phyloP scores from a whole-genome alignment of 2,113 vertebrate species.

The Bufo gargarizans region DNA sequence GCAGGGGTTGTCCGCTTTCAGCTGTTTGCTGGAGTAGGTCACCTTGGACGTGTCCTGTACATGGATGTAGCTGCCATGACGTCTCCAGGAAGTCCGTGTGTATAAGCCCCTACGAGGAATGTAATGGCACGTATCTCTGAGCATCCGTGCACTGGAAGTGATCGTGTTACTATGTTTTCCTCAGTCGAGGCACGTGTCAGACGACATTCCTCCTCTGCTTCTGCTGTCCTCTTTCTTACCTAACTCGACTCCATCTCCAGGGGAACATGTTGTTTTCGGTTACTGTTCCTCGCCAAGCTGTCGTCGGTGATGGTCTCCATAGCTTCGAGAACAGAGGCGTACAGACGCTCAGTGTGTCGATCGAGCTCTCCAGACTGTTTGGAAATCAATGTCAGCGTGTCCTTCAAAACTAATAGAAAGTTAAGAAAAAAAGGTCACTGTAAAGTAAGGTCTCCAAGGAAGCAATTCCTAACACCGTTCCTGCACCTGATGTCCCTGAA shows the following conservation, averaged over 20 bases:
- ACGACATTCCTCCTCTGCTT: not conserved
- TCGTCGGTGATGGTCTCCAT: conserved; percentile 67
- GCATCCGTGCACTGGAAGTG: not conserved
- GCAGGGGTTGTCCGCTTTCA: too few relatives aligned
- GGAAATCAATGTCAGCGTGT: conserved; percentile 79
- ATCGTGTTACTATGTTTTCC: not conserved
- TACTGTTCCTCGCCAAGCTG: conserved; percentile 17
- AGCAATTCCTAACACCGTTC: not conserved
- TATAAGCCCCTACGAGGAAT: not conserved
- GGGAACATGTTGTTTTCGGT: not conserved
- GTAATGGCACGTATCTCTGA: too few relatives aligned
- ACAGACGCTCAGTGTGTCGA: conserved; percentile 73
- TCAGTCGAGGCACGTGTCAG: conserved; percentile 9
- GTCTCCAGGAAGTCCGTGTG: not conserved
- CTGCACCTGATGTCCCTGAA: too few relatives aligned
- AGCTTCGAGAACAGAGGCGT: conserved; percentile 78
- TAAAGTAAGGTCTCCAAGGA: not conserved
- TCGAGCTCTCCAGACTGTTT: conserved; percentile 79
- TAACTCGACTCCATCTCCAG: conserved; percentile 54
- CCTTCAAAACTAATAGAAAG: conserved; percentile 77
- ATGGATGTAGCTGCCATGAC: not conserved
- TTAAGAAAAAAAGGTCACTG: not conserved
- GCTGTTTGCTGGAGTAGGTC: not conserved
- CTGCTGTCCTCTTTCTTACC: conserved; percentile 63
- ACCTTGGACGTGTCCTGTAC: not conserved